Conservation (phyloP, 2,888 invertebrate genomes). For the Stenoptilia bipunctidactyla region DNA sequence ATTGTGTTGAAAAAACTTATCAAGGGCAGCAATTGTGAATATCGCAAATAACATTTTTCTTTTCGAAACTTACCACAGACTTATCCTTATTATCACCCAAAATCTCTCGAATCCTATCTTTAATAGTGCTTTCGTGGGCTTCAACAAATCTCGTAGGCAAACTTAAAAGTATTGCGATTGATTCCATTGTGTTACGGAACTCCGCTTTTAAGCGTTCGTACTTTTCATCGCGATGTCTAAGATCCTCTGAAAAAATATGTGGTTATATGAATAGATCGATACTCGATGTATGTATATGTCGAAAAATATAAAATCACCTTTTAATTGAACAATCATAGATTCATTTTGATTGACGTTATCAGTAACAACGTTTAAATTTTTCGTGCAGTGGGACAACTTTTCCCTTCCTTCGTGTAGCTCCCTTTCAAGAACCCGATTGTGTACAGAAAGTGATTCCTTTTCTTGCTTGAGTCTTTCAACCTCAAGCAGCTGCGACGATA, state of each 20-base stretch:
- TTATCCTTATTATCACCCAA: slow-evolving; percentile 83
- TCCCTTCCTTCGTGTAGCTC: slow-evolving; percentile 79
- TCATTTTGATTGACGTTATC: slow-evolving; percentile 80
- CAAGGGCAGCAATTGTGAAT: too few relatives aligned
- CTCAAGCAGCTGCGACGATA: slow-evolving; percentile 78
- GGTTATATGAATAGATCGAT: too few relatives aligned
- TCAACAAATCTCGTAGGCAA: slow-evolving; percentile 81
- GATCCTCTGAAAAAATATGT: slow-evolving; percentile 74
- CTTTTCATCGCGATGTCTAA: slow-evolving; percentile 78
- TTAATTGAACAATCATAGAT: slow-evolving; percentile 74
- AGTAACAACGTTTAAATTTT: slow-evolving; percentile 76
- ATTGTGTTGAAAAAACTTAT: too few relatives aligned
- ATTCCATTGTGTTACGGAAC: slow-evolving; percentile 77
- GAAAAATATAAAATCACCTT: slow-evolving; percentile 33
- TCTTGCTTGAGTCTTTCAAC: slow-evolving; percentile 81
- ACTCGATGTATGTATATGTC: too few relatives aligned
- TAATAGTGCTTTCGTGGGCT: slow-evolving; percentile 82
- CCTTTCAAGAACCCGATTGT: slow-evolving; percentile 79
- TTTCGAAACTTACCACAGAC: slow-evolving; percentile 77
- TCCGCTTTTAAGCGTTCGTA: slow-evolving; percentile 76
- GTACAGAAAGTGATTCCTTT: slow-evolving; percentile 80
- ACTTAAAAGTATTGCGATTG: slow-evolving; percentile 78
- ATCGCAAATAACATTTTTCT: too few relatives aligned
- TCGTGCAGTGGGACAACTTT: slow-evolving; percentile 73
- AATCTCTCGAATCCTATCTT: slow-evolving; percentile 83